phyloP scores from a whole-genome alignment of 2,797 vertebrate genomes.

The Danio jaintianensis region DNA sequence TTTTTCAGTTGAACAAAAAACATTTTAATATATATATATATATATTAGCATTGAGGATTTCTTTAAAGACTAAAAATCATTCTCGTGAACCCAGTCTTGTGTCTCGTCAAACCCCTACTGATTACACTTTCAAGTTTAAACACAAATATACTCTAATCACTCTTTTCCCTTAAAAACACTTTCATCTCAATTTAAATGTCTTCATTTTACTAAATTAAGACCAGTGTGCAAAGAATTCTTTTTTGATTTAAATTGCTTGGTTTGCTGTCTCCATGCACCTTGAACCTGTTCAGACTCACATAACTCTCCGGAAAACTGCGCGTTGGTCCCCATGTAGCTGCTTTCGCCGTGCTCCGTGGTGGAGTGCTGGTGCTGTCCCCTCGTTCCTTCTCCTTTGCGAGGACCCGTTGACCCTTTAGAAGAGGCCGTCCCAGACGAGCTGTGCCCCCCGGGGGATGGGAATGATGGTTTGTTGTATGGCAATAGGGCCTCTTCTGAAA shows the following conservation, averaged over 20 bases:
- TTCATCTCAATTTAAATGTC: too few species aligned
- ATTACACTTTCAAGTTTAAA: too few species aligned
- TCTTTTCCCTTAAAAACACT: too few species aligned
- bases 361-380: constrained; percentile 89
- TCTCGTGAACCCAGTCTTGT: too few species aligned
- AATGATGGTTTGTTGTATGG: constrained; percentile 97
- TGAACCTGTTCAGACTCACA: constrained; percentile 81
- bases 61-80: too few species aligned
- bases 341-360: constrained; percentile 89
- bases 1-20: too few species aligned
- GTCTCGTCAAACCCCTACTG: too few species aligned
- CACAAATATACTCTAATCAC: too few species aligned
- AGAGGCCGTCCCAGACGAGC: constrained; percentile 95
- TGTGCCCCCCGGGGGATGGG: constrained; percentile 95
- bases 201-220: too few species aligned
- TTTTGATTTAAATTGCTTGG: background rate
- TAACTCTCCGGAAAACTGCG: constrained; percentile 96
- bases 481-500: constrained; percentile 90
- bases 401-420: constrained; percentile 98
- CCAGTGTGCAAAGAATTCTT: too few species aligned
- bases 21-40: too few species aligned
- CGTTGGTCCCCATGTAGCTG: constrained; percentile 89
- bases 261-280: background rate
- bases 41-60: too few species aligned
- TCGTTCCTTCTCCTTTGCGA: constrained; percentile 89